Percentiles rank a stretch among this genome's conserved stretches.
phyloP scores from a whole-genome alignment of 2,113 vertebrate genomes.

The Hydrochoerus hydrochaeris region DNA sequence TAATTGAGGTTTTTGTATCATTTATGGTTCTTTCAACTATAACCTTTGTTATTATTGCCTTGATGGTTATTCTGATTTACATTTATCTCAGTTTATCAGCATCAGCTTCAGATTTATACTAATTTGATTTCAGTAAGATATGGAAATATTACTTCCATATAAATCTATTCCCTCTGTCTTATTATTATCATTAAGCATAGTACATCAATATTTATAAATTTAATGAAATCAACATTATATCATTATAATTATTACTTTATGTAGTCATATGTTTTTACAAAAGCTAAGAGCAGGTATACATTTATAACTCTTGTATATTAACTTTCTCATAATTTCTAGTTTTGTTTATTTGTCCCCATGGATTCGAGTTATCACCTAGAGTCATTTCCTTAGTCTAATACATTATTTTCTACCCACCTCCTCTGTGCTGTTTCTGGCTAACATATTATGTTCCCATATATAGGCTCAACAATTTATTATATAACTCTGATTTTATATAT shows the following conservation, averaged over 20 bases:
- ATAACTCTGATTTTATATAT: neutral
- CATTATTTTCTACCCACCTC: neutral
- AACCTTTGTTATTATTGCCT: neutral
- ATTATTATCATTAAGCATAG: neutral
- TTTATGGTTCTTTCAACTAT: neutral
- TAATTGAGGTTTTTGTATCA: neutral
- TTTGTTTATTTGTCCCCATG: neutral
- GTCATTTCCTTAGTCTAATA: neutral
- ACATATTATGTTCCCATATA: neutral
- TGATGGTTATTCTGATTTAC: neutral
- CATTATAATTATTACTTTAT: neutral
- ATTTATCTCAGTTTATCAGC: neutral
- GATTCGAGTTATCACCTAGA: neutral
- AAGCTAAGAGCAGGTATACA: neutral
- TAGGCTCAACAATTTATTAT: neutral
- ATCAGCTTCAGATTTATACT: neutral
- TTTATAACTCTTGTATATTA: neutral
- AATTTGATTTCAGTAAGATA: neutral
- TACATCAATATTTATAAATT: neutral
- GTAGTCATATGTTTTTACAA: neutral
- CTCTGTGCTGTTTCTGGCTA: neutral
- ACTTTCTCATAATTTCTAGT: neutral
- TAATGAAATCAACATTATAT: neutral
- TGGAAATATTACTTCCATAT: neutral
- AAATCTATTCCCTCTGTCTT: neutral